A percentile compares a stretch with the other conserved stretches of the same genome.
These are phyloP conservation scores for Poecilus cupreus DNA, from an alignment of 2,888 invertebrate genomes.

Conservation along the genomic window DNA sequence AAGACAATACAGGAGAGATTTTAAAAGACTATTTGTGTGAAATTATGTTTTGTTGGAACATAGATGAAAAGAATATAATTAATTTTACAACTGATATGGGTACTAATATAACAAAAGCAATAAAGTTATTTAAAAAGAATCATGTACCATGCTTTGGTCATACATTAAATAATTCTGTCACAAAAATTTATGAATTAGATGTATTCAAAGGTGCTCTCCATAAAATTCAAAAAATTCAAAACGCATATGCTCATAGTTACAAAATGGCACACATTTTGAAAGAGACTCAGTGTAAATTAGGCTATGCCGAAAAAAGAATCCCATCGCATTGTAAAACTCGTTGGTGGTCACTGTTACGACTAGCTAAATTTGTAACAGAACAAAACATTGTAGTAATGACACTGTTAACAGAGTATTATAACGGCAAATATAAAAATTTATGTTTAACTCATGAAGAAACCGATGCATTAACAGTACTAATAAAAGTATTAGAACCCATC, in stretches of 20 bases:
- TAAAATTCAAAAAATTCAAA: background rate
- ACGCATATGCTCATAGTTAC: background rate
- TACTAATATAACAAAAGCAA: background rate
- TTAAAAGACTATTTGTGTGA: background rate
- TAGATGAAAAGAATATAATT: background rate
- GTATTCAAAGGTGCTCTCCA: background rate
- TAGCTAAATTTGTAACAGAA: background rate
- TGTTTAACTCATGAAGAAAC: too few relatives aligned
- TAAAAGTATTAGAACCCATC: too few relatives aligned
- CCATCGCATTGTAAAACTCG: background rate
- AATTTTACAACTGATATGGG: background rate
- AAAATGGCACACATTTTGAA: background rate
- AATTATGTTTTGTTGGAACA: background rate
- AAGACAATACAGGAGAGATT: background rate
- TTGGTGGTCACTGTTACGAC: background rate
- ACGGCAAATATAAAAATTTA: background rate
- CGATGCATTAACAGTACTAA: too few relatives aligned
- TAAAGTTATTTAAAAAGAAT: too few relatives aligned
- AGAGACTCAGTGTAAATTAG: background rate
- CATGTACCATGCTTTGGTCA: background rate
- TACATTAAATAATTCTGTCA: background rate
- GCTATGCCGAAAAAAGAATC: background rate
- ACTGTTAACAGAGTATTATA: background rate
- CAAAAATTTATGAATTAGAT: background rate
- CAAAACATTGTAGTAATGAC: background rate